Conservation (phyloP, 2,113 vertebrate genomes). For the Etheostoma spectabile region DNA sequence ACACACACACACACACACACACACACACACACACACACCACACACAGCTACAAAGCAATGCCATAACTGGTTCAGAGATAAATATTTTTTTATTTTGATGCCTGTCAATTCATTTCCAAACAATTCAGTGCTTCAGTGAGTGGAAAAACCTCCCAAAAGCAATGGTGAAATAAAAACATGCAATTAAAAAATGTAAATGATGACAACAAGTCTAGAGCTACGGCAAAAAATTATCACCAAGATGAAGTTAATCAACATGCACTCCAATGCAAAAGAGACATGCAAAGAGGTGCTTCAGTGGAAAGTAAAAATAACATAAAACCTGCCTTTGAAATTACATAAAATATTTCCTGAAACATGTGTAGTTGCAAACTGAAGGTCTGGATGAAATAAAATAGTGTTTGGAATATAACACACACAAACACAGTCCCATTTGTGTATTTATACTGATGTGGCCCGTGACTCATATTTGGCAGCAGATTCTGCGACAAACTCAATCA, state of each 20-base stretch:
- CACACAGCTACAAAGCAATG: constrained; percentile 1
- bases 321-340: background rate
- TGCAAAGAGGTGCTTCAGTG: constrained; percentile 6
- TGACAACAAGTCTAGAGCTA: constrained; percentile 8
- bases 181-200: constrained; percentile 38
- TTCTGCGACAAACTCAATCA: constrained; percentile 7
- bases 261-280: constrained; percentile 42
- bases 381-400: background rate
- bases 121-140: constrained; percentile 25
- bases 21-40: background rate
- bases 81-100: constrained; percentile 64
- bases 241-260: constrained; percentile 35
- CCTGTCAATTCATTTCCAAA: constrained; percentile 35
- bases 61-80: constrained; percentile 38
- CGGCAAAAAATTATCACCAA: constrained; percentile 22
- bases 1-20: background rate
- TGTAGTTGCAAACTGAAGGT: background rate
- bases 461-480: constrained; percentile 11
- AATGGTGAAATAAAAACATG: constrained; percentile 42
- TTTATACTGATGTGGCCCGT: background rate
- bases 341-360: background rate
- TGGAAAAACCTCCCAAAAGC: constrained; percentile 71
- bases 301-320: background rate
- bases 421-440: constrained; percentile 17
- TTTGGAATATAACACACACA: constrained; percentile 2